Evolutionary conservation across 2,113 vertebrate species (phyloP), one percentile per base, ranked within the genome.

Genomic region (Rutilus rutilus): DNA sequence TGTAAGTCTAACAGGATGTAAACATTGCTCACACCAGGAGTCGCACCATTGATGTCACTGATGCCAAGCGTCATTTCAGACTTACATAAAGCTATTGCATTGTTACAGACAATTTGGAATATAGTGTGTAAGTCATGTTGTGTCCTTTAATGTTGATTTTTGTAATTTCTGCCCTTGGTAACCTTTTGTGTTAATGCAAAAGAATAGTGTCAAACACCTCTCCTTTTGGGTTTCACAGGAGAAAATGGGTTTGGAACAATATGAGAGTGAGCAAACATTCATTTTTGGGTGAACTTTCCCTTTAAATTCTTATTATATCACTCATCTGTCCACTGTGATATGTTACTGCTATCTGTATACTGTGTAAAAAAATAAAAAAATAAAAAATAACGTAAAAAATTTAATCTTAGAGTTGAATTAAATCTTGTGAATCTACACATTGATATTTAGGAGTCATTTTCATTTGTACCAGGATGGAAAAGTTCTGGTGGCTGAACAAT

Each of bases 361-460:
- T 52, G n/a, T 27, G 27, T 52, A 19, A 7, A 75, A 75, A 75
- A 50, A 76, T 27, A 27, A 27, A 15, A 4, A 33, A 33, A 3
- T 27, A 27, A 27, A 15, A 4, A 33, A 33, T 0, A 4, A 33
- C 30, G 30, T 33, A 4, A 4, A 33, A 33, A 33, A 33, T 33
- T 2, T 3, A 19, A 78, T 78, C 21, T 27, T 54, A 76, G 25
- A 77, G 25, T 30, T 78, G 23, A 23, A 79, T 78, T n/a, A 5
- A 74, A 74, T 36, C 33, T 42, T 42, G 12, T 47, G 42, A 27
- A 27, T 50, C 23, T 12, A n/a, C 15, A 69, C 47, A n/a, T 2
- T 59, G 12, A 83, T 6, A 47, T 54, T 50, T 78, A 83, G 67
- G 85, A 78, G 82, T 88, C 57, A 89, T 59, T 23, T 47, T 73